Percentiles rank a stretch among this genome's conserved stretches.
Conservation (phyloP, 1,140 invertebrate genomes). For the Zophobas morio region DNA sequence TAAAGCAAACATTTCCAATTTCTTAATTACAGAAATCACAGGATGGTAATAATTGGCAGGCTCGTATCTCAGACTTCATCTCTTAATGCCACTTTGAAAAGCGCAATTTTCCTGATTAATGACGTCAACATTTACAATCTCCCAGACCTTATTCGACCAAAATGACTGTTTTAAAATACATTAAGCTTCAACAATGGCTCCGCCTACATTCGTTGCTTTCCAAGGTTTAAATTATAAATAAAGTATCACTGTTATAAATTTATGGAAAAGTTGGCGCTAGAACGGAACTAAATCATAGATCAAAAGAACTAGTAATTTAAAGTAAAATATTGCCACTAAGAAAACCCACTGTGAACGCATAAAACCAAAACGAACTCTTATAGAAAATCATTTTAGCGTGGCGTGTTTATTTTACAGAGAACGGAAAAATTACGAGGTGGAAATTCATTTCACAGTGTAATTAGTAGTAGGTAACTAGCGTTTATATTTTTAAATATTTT, state of each 20-base stretch:
- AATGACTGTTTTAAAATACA: conserved; percentile 28
- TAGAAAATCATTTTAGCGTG: too few species aligned
- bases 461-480: conserved; percentile 11
- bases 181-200: neutral
- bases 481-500: neutral
- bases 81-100: conserved; percentile 30
- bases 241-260: conserved; percentile 13
- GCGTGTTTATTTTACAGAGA: too few species aligned
- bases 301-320: conserved; percentile 23
- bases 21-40: conserved; percentile 25
- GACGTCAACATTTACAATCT: conserved; percentile 14
- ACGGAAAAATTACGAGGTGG: conserved; percentile 4
- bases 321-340: conserved; percentile 19
- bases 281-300: conserved; percentile 35
- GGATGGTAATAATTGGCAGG: conserved; percentile 27
- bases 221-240: conserved; percentile 29
- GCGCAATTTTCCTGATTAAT: conserved; percentile 25
- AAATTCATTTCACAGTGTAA: conserved; percentile 6
- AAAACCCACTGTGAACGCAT: neutral
- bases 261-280: conserved; percentile 32
- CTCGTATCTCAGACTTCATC: conserved; percentile 16
- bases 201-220: conserved; percentile 24
- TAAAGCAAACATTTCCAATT: conserved; percentile 7
- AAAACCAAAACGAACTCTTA: too few species aligned
- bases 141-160: conserved; percentile 15